phyloP scores from a whole-genome alignment of 2,888 invertebrate species.

The Tetramorium bicarinatum region DNA sequence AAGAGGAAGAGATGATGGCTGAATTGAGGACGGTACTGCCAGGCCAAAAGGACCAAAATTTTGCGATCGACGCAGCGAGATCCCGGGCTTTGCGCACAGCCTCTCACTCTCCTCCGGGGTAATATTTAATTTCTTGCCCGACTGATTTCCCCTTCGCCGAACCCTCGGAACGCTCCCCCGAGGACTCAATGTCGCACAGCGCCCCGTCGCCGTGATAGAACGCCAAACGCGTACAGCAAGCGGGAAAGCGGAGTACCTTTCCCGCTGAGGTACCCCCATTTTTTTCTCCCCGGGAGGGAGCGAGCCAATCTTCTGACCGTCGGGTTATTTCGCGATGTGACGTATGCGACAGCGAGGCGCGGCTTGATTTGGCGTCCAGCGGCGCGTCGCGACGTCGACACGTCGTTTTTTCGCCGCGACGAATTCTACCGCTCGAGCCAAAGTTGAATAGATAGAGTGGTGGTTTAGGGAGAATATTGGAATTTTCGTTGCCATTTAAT shows the following conservation, averaged over 20 bases:
- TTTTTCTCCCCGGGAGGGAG: conserved; percentile 53
- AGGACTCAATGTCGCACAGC: conserved; percentile 61
- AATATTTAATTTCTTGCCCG: conserved; percentile 84
- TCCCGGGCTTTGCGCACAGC: conserved; percentile 44
- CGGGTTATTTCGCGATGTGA: conserved; percentile 59
- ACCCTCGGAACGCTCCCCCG: conserved; percentile 70
- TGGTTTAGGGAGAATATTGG: neutral
- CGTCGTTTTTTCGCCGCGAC: conserved; percentile 40
- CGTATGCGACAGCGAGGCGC: conserved; percentile 48
- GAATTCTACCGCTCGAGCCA: conserved; percentile 4
- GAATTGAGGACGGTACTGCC: neutral
- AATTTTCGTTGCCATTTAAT: neutral
- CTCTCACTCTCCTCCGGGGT: conserved; percentile 73
- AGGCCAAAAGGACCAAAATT: conserved; percentile 24
- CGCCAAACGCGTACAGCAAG: conserved; percentile 72
- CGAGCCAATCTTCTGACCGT: conserved; percentile 73
- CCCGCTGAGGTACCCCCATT: conserved; percentile 70
- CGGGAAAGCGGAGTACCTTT: conserved; percentile 19
- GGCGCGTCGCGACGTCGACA: conserved; percentile 52
- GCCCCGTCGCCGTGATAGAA: conserved; percentile 75
- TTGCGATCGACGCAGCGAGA: conserved; percentile 23
- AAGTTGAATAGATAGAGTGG: neutral
- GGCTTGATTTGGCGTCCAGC: conserved; percentile 52
- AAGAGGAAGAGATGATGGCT: neutral
- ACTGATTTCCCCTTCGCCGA: conserved; percentile 77